Conservation (phyloP, 2,797 vertebrate genomes). For the Cetoscarus ocellatus region DNA sequence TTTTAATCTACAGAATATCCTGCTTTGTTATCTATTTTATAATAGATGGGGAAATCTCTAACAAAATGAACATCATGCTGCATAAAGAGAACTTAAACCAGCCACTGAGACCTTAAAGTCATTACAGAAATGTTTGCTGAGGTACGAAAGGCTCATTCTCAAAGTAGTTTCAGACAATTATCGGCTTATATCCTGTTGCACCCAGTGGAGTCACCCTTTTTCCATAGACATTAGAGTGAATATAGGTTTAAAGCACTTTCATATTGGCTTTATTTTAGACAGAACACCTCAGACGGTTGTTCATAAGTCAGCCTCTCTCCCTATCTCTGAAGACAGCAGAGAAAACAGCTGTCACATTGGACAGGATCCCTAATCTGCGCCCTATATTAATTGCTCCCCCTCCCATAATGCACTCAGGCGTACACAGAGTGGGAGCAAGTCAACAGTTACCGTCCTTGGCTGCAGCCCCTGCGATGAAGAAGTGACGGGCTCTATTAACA, state of each 20-base stretch:
- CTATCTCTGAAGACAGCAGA: constrained; percentile 17
- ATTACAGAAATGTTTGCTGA: neutral
- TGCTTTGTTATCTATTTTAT: neutral
- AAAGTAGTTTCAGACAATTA: neutral
- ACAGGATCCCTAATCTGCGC: constrained; percentile 62
- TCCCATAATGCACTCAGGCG: constrained; percentile 31
- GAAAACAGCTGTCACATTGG: constrained; percentile 54
- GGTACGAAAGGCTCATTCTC: neutral
- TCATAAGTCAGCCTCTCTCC: constrained; percentile 32
- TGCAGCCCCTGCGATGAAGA: constrained; percentile 60
- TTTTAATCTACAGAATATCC: neutral
- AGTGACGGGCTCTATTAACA: constrained; percentile 57
- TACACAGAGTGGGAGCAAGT: constrained; percentile 13
- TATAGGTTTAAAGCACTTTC: neutral
- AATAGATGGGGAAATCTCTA: neutral
- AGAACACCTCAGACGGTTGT: constrained; percentile 17
- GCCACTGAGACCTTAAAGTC: neutral
- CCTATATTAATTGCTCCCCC: constrained; percentile 59
- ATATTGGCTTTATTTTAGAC: neutral
- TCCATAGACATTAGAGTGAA: neutral
- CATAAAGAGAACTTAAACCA: neutral
- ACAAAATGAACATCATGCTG: neutral
- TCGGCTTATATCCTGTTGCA: neutral
- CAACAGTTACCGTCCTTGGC: constrained; percentile 49
- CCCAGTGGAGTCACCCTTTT: neutral